These are phyloP conservation scores for Halcyon smyrnensis DNA, from an alignment of 2,797 vertebrate species.

Conservation along the genomic window DNA sequence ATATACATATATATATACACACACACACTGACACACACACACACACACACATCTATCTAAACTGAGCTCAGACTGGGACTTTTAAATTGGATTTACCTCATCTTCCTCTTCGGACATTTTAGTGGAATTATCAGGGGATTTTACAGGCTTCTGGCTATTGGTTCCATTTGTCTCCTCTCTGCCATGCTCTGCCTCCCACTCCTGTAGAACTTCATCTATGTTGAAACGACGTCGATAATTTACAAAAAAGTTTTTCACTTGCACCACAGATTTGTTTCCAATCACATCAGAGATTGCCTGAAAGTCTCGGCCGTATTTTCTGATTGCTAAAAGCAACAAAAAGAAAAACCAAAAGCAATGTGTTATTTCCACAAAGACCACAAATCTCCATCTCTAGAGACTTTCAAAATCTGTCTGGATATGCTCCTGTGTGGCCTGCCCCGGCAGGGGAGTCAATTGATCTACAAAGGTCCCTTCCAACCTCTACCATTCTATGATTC, in stretches of 20 bases:
- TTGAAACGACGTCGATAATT: constrained; percentile 94
- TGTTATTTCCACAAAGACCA: constrained; percentile 15
- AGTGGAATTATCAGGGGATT: constrained; percentile 80
- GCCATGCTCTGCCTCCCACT: constrained; percentile 94
- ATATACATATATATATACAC: rapidly evolving
- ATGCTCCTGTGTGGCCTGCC: too few species aligned
- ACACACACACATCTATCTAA: neutral
- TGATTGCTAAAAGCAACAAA: constrained; percentile 82
- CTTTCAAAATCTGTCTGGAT: too few species aligned
- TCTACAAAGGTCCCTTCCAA: too few species aligned
- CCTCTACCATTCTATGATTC: too few species aligned
- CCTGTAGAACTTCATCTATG: constrained; percentile 92
- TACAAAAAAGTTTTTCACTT: constrained; percentile 96
- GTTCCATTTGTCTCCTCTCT: constrained; percentile 83
- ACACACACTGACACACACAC: neutral
- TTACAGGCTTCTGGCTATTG: constrained; percentile 86
- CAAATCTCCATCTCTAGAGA: neutral
- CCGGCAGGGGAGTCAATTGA: too few species aligned
- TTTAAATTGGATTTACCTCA: constrained; percentile 78
- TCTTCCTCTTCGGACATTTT: constrained; percentile 86
- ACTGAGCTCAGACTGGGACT: neutral
- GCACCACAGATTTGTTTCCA: constrained; percentile 93
- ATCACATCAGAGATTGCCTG: constrained; percentile 95
- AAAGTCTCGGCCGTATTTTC: constrained; percentile 93
- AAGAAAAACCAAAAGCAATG: neutral